Evolutionary conservation across 2,888 invertebrate genomes (phyloP), one percentile per base, ranked within the genome.

Genomic region (Cecidostiba fungosa): DNA sequence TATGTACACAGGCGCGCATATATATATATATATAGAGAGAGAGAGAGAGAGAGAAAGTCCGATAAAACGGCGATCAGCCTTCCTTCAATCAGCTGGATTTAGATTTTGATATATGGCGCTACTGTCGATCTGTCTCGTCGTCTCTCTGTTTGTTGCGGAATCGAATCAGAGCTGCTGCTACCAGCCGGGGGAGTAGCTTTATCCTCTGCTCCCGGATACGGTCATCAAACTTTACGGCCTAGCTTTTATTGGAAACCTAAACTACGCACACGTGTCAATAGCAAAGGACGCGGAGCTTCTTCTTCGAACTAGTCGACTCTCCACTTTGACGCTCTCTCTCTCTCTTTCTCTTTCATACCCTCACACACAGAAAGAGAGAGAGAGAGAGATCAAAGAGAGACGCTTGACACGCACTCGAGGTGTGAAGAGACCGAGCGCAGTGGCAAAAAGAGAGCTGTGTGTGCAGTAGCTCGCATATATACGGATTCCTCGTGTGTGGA

Each of bases 1-100:
- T n/a, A 54, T 54, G 4, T 14, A 66, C 0, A 29, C 16, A n/a
- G n/a, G n/a, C n/a, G n/a, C n/a, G n/a, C n/a, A n/a, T n/a, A n/a
- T n/a, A n/a, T n/a, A n/a, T n/a, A n/a, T n/a, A n/a, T n/a, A n/a
- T n/a, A n/a, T n/a, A n/a, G n/a, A n/a, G n/a, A n/a, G n/a, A n/a
- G n/a, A n/a, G n/a, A n/a, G n/a, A n/a, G n/a, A n/a, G n/a, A n/a
- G n/a, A n/a, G n/a, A 12, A 29, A 29, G 54, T 50, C 8, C 50
- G 74, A 70, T 70, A 74, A 43, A 74, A 39, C 19, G 32, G 19
- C 70, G 29, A 47, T 19, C 32, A 32, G 12, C 74, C 47, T 50
- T 26, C 47, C 29, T 74, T 74, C 74, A 47, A 74, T 74, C 43
- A 47, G 6, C 12, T 43, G 74, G 74, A 74, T 74, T 74, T 47